Conservation (phyloP, 2,888 invertebrate species). For the Tanypteryx hageni region DNA sequence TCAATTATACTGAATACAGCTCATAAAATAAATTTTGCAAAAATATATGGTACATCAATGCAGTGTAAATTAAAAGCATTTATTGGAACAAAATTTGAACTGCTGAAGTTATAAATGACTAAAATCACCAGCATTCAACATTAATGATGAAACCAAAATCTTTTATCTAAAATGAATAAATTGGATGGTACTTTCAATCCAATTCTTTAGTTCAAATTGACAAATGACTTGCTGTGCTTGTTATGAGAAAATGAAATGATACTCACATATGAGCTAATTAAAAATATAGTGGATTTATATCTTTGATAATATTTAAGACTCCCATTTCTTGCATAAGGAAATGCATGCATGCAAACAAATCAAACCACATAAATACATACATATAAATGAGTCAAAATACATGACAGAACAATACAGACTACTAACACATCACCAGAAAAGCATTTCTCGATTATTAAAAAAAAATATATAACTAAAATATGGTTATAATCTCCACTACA, state of each 20-base stretch:
- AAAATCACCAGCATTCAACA: no score
- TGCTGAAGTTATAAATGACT: no score
- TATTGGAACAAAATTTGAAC: no score
- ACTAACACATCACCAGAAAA: background rate
- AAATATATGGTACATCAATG: no score
- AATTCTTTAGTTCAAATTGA: no score
- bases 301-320: background rate
- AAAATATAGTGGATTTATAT: background rate
- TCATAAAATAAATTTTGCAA: no score
- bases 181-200: no score
- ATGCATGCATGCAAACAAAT: background rate
- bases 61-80: no score
- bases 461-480: background rate
- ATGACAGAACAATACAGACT: background rate
- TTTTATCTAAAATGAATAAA: no score
- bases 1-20: no score
- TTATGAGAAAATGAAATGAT: background rate
- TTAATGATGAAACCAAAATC: no score
- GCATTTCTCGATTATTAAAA: background rate
- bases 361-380: background rate
- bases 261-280: background rate
- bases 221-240: no score
- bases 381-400: background rate
- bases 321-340: background rate
- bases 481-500: background rate